A percentile compares a stretch with the other conserved stretches of the same genome.
These are phyloP conservation scores for Glomeris maerens DNA, from an alignment of 1,140 invertebrate species.

Conservation along the genomic window DNA sequence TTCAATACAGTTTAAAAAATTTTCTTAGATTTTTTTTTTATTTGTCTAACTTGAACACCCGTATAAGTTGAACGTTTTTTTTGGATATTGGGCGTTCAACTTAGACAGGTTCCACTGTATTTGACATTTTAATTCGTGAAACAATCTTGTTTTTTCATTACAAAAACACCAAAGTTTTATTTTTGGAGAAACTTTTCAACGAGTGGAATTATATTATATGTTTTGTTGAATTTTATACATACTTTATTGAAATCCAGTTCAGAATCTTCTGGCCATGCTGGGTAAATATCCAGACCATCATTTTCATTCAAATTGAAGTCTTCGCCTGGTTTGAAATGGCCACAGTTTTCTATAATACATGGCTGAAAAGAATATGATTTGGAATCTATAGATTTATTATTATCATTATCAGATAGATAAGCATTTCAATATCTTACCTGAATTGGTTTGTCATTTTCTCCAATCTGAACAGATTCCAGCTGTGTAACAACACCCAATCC, in stretches of 20 bases:
- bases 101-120: too few species aligned
- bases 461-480: conserved; percentile 42
- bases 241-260: conserved; percentile 19
- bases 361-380: conserved; percentile 31
- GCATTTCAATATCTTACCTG: conserved; percentile 11
- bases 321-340: conserved; percentile 44
- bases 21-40: too few species aligned
- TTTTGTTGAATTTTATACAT: too few species aligned
- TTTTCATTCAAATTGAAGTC: conserved; percentile 49
- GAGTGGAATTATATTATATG: not conserved
- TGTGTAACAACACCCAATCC: conserved; percentile 49
- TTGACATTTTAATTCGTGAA: too few species aligned
- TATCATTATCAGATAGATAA: not conserved
- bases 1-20: too few species aligned
- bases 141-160: too few species aligned
- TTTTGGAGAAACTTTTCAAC: not conserved
- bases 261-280: conserved; percentile 55
- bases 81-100: too few species aligned
- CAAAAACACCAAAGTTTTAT: too few species aligned
- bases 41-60: too few species aligned
- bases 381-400: conserved; percentile 1
- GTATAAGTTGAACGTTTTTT: too few species aligned
- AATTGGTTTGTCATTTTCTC: conserved; percentile 19
- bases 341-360: conserved; percentile 52
- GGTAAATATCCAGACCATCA: conserved; percentile 54